Percentiles rank a stretch among this genome's conserved stretches.
Evolutionary conservation across 2,888 invertebrate genomes (phyloP).

Genomic region (Dermolepida albohirtum): DNA sequence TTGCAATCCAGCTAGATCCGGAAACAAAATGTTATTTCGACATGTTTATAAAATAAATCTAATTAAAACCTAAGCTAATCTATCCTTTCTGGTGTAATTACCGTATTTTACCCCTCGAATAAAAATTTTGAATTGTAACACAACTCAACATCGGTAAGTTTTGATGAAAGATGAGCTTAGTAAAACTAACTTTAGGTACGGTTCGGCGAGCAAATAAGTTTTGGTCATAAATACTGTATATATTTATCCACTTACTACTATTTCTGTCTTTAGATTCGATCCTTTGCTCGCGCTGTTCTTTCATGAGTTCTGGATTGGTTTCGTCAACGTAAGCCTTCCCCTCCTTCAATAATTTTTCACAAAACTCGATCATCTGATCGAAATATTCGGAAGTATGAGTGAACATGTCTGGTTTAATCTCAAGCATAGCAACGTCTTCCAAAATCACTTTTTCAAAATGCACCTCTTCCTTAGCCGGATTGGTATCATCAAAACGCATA

Average conservation of each 20-base stretch:
- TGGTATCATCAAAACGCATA: slow-evolving; percentile 99
- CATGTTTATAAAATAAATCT: no score
- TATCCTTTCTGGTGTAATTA: no score
- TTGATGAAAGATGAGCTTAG: no score
- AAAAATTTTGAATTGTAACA: no score
- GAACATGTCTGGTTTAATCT: slow-evolving; percentile 92
- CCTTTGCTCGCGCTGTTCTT: slow-evolving; percentile 91
- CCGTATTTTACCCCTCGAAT: no score
- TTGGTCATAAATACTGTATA: no score
- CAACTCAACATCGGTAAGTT: no score
- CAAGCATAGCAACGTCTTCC: slow-evolving; percentile 90
- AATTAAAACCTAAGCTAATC: no score
- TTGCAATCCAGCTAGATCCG: no score
- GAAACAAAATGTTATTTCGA: no score
- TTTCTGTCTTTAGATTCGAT: slow-evolving; percentile 85
- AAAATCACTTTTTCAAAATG: slow-evolving; percentile 98
- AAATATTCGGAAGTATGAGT: slow-evolving; percentile 98
- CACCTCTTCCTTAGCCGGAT: slow-evolving; percentile 97
- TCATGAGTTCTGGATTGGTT: slow-evolving; percentile 95
- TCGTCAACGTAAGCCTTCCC: slow-evolving; percentile 97
- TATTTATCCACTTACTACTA: slow-evolving; percentile 74
- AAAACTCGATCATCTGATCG: slow-evolving; percentile 88
- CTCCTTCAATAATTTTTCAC: slow-evolving; percentile 87
- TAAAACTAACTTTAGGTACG: no score
- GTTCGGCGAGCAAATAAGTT: no score